Base-by-base conservation (phyloP, 1,140 invertebrate genomes). In the Cyphomyrmex costatus region DNA sequence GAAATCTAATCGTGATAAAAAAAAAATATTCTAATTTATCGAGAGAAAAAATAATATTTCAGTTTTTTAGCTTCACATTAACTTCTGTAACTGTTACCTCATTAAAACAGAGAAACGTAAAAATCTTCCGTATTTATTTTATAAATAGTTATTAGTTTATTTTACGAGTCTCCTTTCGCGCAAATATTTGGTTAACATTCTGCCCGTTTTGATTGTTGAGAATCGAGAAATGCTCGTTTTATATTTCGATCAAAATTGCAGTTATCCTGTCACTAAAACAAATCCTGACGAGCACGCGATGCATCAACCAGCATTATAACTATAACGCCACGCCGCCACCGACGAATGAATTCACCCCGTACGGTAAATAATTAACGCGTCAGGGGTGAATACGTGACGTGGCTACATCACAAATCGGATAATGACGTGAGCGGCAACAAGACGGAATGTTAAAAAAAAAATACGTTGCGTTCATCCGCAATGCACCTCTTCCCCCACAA, bases 291-390 rank as follows among this genome's bases (percentile, higher is more conserved):
- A 66, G 16, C 77, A 80, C 63, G 77, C 78, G 65, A 80, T 42
- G 33, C 49, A 42, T 42, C 33, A 24, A n/a, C 46, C 14, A 19
- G 36, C 36, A 68, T 49, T 68, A n/a, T 68, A 68, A 24, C 19
- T 68, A 16, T 42, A 73, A 51, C 51, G 33, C 16, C 27, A n/a
- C 6, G 24, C 10, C 6, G 24, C 10, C 36, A 19, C 12, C 33
- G 46, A 21, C 79, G 60, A 58, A 70, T 27, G 61, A 71, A 77
- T 85, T 78, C 56, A 53, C 71, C 83, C 65, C 21, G 51, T 33
- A 49, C 33, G 83, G 10, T 88, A 70, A 70, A 88, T 88, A 88
- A 88, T 88, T 86, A 88, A 88, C 56, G 86, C 82, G 46, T 27
- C 61, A 60, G 53, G 71, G 71, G 70, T 53, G 79, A 68, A 63